Conservation (phyloP, 2,797 vertebrate genomes). For the Chloroceryle inda region DNA sequence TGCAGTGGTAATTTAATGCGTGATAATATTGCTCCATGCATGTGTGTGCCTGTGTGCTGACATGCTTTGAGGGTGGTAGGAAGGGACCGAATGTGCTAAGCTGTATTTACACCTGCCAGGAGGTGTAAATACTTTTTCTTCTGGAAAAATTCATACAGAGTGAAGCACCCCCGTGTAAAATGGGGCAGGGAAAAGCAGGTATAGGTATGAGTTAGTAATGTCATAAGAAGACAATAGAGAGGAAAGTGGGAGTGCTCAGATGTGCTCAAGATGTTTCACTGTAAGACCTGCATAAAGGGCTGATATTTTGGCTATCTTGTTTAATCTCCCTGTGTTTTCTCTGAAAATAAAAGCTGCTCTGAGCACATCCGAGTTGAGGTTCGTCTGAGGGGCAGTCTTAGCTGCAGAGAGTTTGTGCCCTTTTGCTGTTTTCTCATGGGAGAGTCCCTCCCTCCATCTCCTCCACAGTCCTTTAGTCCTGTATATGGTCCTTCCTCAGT, state of each 20-base stretch:
- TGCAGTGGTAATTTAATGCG: slow-evolving; percentile 17
- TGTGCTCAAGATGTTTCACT: neutral
- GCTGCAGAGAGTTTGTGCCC: neutral
- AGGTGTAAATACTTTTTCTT: neutral
- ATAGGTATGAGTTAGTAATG: accelerated
- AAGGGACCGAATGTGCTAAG: neutral
- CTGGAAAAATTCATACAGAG: neutral
- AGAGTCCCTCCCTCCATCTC: neutral
- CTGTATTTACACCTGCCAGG: slow-evolving; percentile 1
- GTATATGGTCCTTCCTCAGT: neutral
- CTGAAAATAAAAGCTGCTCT: neutral
- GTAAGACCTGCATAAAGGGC: neutral
- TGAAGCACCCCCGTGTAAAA: neutral
- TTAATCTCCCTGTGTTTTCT: neutral
- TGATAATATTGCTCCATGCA: neutral
- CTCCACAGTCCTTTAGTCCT: neutral
- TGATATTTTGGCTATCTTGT: neutral
- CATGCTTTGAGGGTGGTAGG: neutral
- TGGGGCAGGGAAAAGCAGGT: neutral
- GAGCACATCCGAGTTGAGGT: neutral
- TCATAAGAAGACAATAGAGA: neutral
- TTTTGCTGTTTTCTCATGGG: neutral
- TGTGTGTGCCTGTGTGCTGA: neutral
- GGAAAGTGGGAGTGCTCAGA: neutral
- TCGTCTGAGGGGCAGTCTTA: neutral